Base-by-base conservation (phyloP, 2,113 vertebrate genomes). In the Garra rufa region DNA sequence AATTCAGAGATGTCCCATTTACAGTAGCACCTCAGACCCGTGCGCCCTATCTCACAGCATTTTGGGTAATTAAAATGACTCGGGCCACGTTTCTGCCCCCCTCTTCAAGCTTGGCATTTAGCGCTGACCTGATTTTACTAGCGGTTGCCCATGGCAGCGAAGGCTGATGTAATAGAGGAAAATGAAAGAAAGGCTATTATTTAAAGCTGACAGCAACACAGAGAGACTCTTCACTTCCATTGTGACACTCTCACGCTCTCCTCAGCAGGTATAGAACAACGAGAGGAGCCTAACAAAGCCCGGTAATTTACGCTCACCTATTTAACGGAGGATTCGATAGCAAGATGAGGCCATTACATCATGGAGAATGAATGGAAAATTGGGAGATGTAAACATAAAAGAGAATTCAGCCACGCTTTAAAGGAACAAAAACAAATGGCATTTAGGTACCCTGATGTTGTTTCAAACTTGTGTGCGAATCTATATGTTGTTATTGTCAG, bases 81-180 rank as follows among this genome's bases (percentile, higher is more conserved):
- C 26, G n/a, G 63, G 80, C 50, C 67, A 61, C 30, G 11, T 61
- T 73, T 52, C 7, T 69, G 38, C 81, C 41, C 48, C 83, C 24
- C 73, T 73, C 73, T 24, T 75, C 50, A 48, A 44, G 38, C 38
- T 14, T 52, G 81, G 17, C 73, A 85, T 52, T 85, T 83, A 85
- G 67, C n/a, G 19, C 50, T 85, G 86, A 83, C 55, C 83, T 85
- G 81, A 73, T 67, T 77, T 73, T 44, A 44, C 63, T 30, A 55
- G 57, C 30, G 76, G 50, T 82, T 81, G 73, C 82, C 73, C 30
- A 57, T 48, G 75, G 79, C 79, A 78, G 74, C 67, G 41, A 15
- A 3, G 52, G 43, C 65, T 86, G 85, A 86, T 86, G 81, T 69
- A 83, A 86, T 34, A 38, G n/a, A 41, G 74, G 55, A 81, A 44